Evolutionary conservation across 2,888 invertebrate species (phyloP).

Genomic region (Hemithea aestivaria): DNA sequence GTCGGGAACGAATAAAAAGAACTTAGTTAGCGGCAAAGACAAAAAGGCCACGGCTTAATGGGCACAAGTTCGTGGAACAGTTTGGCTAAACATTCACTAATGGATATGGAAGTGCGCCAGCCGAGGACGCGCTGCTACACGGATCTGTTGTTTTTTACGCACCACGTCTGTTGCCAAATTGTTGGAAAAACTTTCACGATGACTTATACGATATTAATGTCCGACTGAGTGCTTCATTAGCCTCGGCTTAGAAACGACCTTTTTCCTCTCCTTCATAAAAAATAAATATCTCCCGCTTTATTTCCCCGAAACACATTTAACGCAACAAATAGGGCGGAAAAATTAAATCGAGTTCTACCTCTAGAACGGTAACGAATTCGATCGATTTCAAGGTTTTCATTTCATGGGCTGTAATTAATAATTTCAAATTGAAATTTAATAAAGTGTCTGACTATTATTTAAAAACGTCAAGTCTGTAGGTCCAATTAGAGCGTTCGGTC

Average conservation of each 20-base stretch:
- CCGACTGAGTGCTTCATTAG: slow-evolving; percentile 20
- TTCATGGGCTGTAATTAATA: slow-evolving; percentile 16
- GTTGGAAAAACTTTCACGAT: slow-evolving; percentile 32
- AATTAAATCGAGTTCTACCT: slow-evolving; percentile 6
- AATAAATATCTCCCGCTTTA: slow-evolving; percentile 7
- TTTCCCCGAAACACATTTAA: slow-evolving; percentile 13
- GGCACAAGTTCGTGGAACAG: slow-evolving; percentile 73
- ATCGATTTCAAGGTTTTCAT: slow-evolving; percentile 7
- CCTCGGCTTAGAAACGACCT: slow-evolving; percentile 12
- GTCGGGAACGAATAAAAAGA: slow-evolving; percentile 53
- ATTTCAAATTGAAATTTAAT: slow-evolving; percentile 16
- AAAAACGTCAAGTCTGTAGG: slow-evolving; percentile 22
- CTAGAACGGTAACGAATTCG: not conserved
- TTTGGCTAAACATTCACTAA: slow-evolving; percentile 77
- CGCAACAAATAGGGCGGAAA: slow-evolving; percentile 11
- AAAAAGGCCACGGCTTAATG: slow-evolving; percentile 70
- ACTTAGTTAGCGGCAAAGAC: slow-evolving; percentile 62
- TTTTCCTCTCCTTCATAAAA: slow-evolving; percentile 8
- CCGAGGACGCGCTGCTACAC: slow-evolving; percentile 28
- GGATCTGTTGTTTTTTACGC: slow-evolving; percentile 61
- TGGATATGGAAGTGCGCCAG: slow-evolving; percentile 77
- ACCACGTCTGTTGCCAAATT: slow-evolving; percentile 59
- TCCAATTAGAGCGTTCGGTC: slow-evolving; percentile 24
- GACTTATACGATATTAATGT: slow-evolving; percentile 25
- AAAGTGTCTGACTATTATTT: slow-evolving; percentile 20